These are phyloP conservation scores for Platyura marginata DNA, from an alignment of 1,140 invertebrate genomes.

Conservation along the genomic window DNA sequence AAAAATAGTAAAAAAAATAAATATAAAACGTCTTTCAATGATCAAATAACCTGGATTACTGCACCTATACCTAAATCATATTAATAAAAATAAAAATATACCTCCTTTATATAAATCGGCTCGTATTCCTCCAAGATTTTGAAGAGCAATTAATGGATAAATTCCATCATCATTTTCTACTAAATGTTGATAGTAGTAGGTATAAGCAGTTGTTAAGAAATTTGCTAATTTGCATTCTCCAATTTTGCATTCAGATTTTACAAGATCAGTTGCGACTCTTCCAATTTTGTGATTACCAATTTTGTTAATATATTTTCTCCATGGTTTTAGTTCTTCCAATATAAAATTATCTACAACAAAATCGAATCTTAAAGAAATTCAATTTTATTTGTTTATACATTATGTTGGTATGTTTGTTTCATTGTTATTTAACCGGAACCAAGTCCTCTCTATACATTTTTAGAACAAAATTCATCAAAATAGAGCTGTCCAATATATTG, in stretches of 20 bases:
- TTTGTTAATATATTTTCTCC: constrained; percentile 34
- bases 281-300: constrained; percentile 36
- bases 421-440: background rate
- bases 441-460: no score
- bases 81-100: no score
- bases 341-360: constrained; percentile 25
- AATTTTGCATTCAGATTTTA: constrained; percentile 32
- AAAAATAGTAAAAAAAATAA: background rate
- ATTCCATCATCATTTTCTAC: constrained; percentile 35
- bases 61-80: no score
- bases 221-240: constrained; percentile 62
- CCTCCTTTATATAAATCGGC: constrained; percentile 31
- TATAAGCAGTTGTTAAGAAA: constrained; percentile 52
- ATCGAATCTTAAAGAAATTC: background rate
- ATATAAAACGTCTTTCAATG: background rate
- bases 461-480: background rate
- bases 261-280: constrained; percentile 31
- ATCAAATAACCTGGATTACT: no score
- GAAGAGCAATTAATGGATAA: constrained; percentile 43
- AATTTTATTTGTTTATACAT: background rate
- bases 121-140: constrained; percentile 52
- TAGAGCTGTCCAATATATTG: no score
- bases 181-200: constrained; percentile 31
- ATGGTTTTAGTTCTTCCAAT: constrained; percentile 28
- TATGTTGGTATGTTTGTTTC: background rate